Evolutionary conservation across 1,140 invertebrate genomes (phyloP), one percentile per base, ranked within the genome.

Genomic region (Rhagoletis zephyria): DNA sequence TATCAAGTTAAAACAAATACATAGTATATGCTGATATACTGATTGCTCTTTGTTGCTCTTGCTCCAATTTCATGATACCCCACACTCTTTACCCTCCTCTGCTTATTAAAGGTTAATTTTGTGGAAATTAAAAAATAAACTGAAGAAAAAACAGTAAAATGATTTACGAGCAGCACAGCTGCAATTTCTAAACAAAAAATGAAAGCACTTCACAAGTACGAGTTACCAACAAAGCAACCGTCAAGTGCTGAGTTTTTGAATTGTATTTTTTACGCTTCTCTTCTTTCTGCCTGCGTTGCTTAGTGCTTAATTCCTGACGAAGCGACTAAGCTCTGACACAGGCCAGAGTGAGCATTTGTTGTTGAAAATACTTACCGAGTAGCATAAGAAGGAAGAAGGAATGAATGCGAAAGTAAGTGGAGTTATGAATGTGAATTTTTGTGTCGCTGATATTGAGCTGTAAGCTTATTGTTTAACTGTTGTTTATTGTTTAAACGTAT

Each of bases 41-140:
- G 40, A 16, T 48, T 74, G 0, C 45, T 9, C 14, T 63, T 9
- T 12, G 14, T 42, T 74, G 12, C 70, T 12, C 5, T 30, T 42
- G 5, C 70, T 45, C 45, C 45, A 48, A 7, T 56, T 5, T 56
- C 51, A 7, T 10, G 16, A n/a, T 14, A 40, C 3, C 12, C 40
- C 4, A 12, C 4, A 42, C 45, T 30, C 70, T 48, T 48, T 51
- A 4, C 61, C 4, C n/a, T 4, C 9, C 51, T 63, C 61, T 16
- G 45, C 70, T 74, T 74, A 74, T 74, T 45, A 74, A 74, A 74
- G 70, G 70, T 74, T 74, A 74, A 74, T 74, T 51, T 74, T 74
- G 70, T 74, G 70, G 70, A 74, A 74, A 74, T 74, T 74, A 48
- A 16, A 74, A 74, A 74, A 16, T 5, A 48, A 48, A 74, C 4